A percentile compares a stretch with the other conserved stretches of the same genome.
Evolutionary conservation across 2,113 vertebrate species (phyloP).

Genomic region (Copsychus sechellarum): DNA sequence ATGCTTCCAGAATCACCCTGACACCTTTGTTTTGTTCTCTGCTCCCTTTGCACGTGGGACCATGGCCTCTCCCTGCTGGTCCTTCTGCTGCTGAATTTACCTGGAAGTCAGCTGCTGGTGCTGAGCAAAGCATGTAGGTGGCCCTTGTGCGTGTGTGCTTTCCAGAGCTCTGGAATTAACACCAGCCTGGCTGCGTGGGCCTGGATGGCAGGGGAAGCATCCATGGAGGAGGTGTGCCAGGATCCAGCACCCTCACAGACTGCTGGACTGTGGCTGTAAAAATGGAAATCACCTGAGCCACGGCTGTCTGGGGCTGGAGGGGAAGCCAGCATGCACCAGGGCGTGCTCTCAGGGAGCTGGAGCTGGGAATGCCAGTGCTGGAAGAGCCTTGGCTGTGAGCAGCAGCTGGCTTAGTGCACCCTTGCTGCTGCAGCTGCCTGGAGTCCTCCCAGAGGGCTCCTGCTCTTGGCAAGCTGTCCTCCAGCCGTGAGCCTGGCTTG

Average conservation of each 20-base stretch:
- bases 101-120: not conserved
- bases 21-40: not conserved
- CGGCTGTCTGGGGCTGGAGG: not conserved
- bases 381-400: not conserved
- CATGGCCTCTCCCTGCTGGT: rapidly evolving
- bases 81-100: not conserved
- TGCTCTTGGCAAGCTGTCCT: not conserved
- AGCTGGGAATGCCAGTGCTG: not conserved
- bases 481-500: not conserved
- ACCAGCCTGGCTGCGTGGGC: rapidly evolving
- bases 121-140: not conserved
- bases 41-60: rapidly evolving
- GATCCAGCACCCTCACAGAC: not conserved
- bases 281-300: not conserved
- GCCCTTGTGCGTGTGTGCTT: not conserved
- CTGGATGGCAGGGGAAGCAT: not conserved
- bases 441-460: not conserved
- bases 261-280: not conserved
- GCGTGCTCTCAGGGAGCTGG: rapidly evolving
- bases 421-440: not conserved
- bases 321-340: not conserved
- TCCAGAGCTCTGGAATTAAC: not conserved
- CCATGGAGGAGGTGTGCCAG: rapidly evolving
- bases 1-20: not conserved
- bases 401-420: not conserved